Percentiles rank a stretch among this genome's conserved stretches.
Conservation (phyloP, 2,888 invertebrate species). For the Leuctra nigra region DNA sequence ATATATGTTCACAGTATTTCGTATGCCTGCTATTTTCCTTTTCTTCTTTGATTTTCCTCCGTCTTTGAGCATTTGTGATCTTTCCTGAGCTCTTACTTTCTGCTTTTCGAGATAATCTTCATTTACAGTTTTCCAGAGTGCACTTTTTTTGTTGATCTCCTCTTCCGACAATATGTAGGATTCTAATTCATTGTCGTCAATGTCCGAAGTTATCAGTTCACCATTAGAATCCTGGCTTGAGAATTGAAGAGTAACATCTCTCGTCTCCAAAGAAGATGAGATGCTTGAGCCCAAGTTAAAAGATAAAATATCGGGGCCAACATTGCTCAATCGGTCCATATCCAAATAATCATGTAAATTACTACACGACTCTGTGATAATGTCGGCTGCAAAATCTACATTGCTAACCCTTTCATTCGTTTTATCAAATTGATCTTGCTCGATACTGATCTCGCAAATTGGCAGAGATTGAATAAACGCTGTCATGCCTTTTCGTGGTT, state of each 20-base stretch:
- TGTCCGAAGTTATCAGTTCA: slow-evolving; percentile 62
- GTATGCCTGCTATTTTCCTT: slow-evolving; percentile 59
- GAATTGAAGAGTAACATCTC: slow-evolving; percentile 22
- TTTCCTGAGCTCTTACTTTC: slow-evolving; percentile 80
- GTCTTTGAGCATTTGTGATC: slow-evolving; percentile 69
- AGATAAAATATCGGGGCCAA: slow-evolving; percentile 54
- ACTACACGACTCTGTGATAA: too few relatives aligned
- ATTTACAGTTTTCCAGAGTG: slow-evolving; percentile 83
- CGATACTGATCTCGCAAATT: too few relatives aligned
- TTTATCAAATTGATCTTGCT: not conserved
- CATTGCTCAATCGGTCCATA: slow-evolving; percentile 27
- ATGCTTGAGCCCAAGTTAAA: not conserved
- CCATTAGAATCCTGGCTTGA: slow-evolving; percentile 36
- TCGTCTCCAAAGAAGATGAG: slow-evolving; percentile 36
- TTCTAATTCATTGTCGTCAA: slow-evolving; percentile 88
- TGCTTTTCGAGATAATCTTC: slow-evolving; percentile 79
- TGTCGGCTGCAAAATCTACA: too few relatives aligned
- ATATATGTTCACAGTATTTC: slow-evolving; percentile 56
- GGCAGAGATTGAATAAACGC: too few relatives aligned
- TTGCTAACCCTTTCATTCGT: slow-evolving; percentile 40
- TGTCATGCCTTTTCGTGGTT: slow-evolving; percentile 7
- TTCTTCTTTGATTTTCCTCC: slow-evolving; percentile 82
- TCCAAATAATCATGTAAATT: slow-evolving; percentile 40
- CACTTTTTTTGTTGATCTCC: slow-evolving; percentile 74
- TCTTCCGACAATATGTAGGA: slow-evolving; percentile 74